These are phyloP conservation scores for Chionomys nivalis DNA, from an alignment of 2,113 vertebrate genomes.

Conservation along the genomic window DNA sequence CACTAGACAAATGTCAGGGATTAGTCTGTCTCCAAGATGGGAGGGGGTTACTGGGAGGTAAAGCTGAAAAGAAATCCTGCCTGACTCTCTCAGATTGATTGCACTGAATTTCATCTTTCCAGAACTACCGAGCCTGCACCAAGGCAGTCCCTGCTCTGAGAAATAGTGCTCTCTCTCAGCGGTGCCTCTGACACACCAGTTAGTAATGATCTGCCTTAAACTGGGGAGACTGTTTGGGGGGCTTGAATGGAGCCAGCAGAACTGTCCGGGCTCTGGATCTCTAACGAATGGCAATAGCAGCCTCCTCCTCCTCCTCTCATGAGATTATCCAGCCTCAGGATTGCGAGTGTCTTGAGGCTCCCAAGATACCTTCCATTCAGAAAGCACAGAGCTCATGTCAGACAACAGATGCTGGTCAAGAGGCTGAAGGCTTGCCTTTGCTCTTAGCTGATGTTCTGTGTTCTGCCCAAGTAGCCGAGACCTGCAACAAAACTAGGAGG, in stretches of 20 bases:
- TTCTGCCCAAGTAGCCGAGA: constrained; percentile 11
- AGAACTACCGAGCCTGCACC: constrained; percentile 38
- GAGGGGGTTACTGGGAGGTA: constrained; percentile 59
- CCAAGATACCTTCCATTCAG: not conserved
- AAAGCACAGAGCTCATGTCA: constrained; percentile 2
- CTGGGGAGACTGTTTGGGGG: not conserved
- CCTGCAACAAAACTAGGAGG: not conserved
- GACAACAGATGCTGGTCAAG: not conserved
- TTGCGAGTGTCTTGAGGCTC: not conserved
- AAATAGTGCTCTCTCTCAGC: constrained; percentile 43
- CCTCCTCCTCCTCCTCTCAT: not conserved
- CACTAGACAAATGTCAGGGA: constrained; percentile 71
- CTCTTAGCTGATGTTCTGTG: not conserved
- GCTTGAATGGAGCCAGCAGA: constrained; percentile 1
- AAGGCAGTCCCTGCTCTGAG: constrained; percentile 43
- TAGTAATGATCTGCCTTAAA: constrained; percentile 68
- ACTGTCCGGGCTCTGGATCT: constrained; percentile 35
- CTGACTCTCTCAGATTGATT: constrained; percentile 61
- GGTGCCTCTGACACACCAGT: constrained; percentile 2
- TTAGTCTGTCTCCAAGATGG: constrained; percentile 65
- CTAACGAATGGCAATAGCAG: constrained; percentile 16
- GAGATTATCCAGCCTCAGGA: not conserved
- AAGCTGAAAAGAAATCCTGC: constrained; percentile 70
- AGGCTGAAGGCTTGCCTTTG: not conserved
- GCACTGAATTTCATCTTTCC: constrained; percentile 61